phyloP scores from a whole-genome alignment of 2,888 invertebrate species.

The Eilema sororculum region DNA sequence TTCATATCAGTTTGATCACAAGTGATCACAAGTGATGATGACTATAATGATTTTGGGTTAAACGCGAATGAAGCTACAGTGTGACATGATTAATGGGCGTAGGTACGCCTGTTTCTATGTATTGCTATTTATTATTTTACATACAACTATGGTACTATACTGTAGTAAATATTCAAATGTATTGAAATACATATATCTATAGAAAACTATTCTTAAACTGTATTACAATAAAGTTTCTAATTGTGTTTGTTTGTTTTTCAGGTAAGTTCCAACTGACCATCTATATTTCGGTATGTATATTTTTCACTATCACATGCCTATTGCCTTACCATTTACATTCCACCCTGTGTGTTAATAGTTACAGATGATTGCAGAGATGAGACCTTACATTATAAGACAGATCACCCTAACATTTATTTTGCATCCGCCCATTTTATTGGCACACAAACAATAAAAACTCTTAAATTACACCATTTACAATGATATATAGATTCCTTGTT shows the following conservation, averaged over 20 bases:
- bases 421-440: background rate
- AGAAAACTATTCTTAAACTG: too few relatives aligned
- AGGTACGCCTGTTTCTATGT: background rate
- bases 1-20: background rate
- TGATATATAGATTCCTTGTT: background rate
- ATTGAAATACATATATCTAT: background rate
- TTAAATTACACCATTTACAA: background rate
- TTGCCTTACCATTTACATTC: background rate
- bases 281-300: background rate
- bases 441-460: background rate
- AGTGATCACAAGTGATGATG: too few relatives aligned
- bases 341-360: background rate
- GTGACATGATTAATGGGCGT: background rate
- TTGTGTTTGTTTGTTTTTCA: constrained; percentile 44
- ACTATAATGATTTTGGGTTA: background rate
- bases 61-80: background rate
- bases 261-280: constrained; percentile 60
- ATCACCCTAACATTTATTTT: background rate
- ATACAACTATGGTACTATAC: too few relatives aligned
- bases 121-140: too few relatives aligned
- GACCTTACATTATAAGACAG: background rate
- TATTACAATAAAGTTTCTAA: background rate
- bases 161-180: background rate
- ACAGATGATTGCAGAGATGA: background rate
- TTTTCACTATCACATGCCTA: background rate